phyloP scores from a whole-genome alignment of 2,797 vertebrate species.

The Falco naumanni region DNA sequence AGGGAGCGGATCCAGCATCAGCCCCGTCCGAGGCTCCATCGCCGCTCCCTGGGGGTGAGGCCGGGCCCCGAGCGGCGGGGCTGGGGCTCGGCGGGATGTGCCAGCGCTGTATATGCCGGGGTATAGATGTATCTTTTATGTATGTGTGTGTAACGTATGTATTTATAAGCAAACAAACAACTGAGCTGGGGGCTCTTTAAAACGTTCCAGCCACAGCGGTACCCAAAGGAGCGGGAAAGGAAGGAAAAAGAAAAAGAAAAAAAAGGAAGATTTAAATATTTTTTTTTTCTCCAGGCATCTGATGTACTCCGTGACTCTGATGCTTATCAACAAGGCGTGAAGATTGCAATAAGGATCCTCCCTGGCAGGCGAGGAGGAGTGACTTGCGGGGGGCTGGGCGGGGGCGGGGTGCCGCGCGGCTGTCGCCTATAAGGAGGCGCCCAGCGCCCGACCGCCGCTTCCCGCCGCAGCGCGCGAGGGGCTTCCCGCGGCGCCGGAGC shows the following conservation, averaged over 20 bases:
- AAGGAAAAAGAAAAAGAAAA: no score
- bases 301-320: constrained; percentile 43
- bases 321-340: constrained; percentile 53
- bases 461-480: no score
- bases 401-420: constrained; percentile 63
- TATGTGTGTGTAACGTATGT: neutral
- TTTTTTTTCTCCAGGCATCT: neutral
- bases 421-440: constrained; percentile 78
- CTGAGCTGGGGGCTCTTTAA: neutral
- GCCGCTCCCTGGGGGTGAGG: neutral
- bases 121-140: neutral
- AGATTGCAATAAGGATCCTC: constrained; percentile 63
- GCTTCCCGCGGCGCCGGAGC: no score
- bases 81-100: neutral
- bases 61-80: neutral
- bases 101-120: neutral
- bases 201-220: neutral
- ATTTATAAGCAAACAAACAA: neutral
- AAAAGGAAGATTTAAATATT: neutral
- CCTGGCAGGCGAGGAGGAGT: constrained; percentile 71
- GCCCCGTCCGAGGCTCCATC: neutral
- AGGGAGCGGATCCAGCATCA: neutral
- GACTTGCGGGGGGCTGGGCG: constrained; percentile 72
- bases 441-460: neutral
- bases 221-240: neutral